Evolutionary conservation across 2,888 invertebrate genomes (phyloP).

Genomic region (Ophraella communa): DNA sequence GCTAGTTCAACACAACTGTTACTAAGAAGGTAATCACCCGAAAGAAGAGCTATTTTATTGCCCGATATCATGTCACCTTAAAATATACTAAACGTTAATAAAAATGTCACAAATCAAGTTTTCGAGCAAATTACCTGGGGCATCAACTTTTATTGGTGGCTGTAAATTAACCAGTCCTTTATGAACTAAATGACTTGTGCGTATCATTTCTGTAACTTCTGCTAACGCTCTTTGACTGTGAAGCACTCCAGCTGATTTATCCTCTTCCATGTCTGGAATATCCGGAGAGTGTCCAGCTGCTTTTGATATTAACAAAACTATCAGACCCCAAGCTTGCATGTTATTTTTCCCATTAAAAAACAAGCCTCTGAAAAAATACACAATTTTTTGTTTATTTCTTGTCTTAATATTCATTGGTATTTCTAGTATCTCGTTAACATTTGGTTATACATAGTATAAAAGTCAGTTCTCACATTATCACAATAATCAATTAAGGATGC

Average conservation of each 20-base stretch:
- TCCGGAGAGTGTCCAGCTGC: slow-evolving; percentile 85
- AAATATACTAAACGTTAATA: background rate
- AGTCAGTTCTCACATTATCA: no score
- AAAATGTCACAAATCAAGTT: background rate
- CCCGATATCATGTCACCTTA: slow-evolving; percentile 88
- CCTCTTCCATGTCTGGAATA: slow-evolving; percentile 83
- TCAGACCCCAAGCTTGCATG: slow-evolving; percentile 93
- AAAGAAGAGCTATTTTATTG: slow-evolving; percentile 91
- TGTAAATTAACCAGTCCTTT: slow-evolving; percentile 80
- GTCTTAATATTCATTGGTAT: no score
- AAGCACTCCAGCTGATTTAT: slow-evolving; percentile 83
- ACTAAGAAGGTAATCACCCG: slow-evolving; percentile 87
- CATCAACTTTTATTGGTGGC: slow-evolving; percentile 49
- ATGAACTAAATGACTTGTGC: slow-evolving; percentile 91
- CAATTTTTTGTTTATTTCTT: no score
- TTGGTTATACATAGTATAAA: no score
- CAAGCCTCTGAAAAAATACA: slow-evolving; percentile 68
- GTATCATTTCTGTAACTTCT: slow-evolving; percentile 96
- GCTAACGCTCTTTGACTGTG: slow-evolving; percentile 88
- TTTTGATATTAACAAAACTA: slow-evolving; percentile 89
- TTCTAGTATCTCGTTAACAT: no score
- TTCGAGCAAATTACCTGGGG: slow-evolving; percentile 27
- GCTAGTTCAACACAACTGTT: slow-evolving; percentile 89
- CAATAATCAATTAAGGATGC: no score
- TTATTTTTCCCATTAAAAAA: slow-evolving; percentile 92